phyloP scores from a whole-genome alignment of 2,888 invertebrate species.

The Amblyteles armatorius region DNA sequence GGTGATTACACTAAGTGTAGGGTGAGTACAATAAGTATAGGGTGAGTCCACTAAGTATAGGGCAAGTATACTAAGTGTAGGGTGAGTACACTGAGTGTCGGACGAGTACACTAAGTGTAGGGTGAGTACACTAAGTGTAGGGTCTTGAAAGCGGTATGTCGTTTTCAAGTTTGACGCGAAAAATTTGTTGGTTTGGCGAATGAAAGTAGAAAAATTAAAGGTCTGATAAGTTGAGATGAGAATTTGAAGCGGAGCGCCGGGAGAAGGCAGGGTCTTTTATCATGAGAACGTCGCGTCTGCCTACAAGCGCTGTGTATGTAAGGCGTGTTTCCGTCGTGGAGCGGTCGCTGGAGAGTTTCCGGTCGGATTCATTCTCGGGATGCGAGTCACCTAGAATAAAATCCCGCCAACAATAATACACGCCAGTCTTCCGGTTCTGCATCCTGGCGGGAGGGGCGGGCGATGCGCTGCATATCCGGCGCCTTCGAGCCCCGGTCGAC shows the following conservation, averaged over 20 bases:
- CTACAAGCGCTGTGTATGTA: neutral
- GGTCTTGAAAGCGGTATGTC: too few species aligned
- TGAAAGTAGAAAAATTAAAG: conserved; percentile 1
- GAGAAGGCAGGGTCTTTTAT: conserved; percentile 39
- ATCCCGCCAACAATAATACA: conserved; percentile 35
- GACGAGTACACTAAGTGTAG: too few species aligned
- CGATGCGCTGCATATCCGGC: neutral
- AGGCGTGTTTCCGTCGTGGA: neutral
- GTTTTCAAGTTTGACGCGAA: too few species aligned
- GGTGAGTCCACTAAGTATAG: too few species aligned
- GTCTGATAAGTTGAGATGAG: conserved; percentile 41
- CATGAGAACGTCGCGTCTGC: conserved; percentile 28
- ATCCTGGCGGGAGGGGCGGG: neutral
- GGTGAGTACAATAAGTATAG: too few species aligned
- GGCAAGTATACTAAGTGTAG: too few species aligned
- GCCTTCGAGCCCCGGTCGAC: neutral
- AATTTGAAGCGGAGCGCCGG: conserved; percentile 30
- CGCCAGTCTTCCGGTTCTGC: conserved; percentile 15
- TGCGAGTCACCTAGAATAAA: neutral
- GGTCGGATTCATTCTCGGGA: neutral
- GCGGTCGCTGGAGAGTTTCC: neutral
- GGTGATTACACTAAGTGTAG: too few species aligned
- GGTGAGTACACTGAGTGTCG: too few species aligned
- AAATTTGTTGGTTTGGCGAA: neutral
- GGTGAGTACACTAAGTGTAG: too few species aligned